A percentile compares a stretch with the other conserved stretches of the same genome.
Conservation (phyloP, 1,140 invertebrate species). For the Andrena cerasifolii region DNA sequence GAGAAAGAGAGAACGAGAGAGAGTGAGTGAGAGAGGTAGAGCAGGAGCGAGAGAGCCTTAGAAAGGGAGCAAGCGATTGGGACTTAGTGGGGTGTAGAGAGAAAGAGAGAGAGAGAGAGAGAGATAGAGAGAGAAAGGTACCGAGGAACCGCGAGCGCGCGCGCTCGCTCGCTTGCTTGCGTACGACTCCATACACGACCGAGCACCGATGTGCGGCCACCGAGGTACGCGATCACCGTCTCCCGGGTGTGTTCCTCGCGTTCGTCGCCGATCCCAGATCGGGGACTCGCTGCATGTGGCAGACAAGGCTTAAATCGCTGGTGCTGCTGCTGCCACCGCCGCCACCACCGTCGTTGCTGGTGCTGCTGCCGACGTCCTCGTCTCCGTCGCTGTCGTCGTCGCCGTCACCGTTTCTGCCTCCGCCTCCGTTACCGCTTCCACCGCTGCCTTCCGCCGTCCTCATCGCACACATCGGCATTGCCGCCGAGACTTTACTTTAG, state of each 20-base stretch:
- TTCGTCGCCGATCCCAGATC: constrained; percentile 49
- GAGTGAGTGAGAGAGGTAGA: constrained; percentile 11
- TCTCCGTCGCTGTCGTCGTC: background rate
- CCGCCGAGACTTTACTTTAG: constrained; percentile 47
- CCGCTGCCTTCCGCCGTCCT: constrained; percentile 8
- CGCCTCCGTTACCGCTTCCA: background rate
- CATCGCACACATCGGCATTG: constrained; percentile 45
- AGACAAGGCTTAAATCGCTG: constrained; percentile 47
- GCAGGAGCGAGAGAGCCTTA: no score
- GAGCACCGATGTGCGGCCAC: constrained; percentile 55
- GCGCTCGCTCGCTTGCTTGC: background rate
- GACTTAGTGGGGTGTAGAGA: background rate
- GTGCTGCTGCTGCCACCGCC: constrained; percentile 32
- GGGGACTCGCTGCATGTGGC: constrained; percentile 46
- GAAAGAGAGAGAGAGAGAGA: background rate
- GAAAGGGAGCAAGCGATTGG: background rate
- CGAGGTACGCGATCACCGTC: constrained; percentile 56
- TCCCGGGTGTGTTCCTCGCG: constrained; percentile 44
- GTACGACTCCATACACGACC: constrained; percentile 32
- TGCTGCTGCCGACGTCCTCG: background rate
- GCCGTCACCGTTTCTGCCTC: constrained; percentile 2
- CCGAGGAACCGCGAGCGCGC: constrained; percentile 31
- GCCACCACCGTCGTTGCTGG: background rate
- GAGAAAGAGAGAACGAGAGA: constrained; percentile 11
- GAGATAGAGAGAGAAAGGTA: constrained; percentile 3